phyloP scores from a whole-genome alignment of 2,797 vertebrate genomes.

The Sebastes trivittatus region DNA sequence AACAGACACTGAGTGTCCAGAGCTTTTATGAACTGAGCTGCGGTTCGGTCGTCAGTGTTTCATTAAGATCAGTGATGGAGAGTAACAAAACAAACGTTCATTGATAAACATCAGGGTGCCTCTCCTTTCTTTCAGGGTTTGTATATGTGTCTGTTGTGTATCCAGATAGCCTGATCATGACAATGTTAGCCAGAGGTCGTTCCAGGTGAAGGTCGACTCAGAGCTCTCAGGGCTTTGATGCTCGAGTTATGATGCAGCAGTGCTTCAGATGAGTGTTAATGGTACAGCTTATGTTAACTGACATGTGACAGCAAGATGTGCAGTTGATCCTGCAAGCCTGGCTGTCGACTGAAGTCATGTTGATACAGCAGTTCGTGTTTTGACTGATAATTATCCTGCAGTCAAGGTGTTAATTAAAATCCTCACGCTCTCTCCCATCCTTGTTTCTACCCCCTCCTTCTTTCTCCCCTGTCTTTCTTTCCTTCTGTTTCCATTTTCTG shows the following conservation, averaged over 20 bases:
- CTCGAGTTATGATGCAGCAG: background rate
- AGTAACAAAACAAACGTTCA: background rate
- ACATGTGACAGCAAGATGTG: conserved; percentile 14
- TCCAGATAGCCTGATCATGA: background rate
- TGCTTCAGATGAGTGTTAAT: background rate
- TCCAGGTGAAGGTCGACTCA: conserved; percentile 22
- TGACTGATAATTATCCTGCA: conserved; percentile 55
- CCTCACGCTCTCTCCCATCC: background rate
- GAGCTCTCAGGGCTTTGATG: background rate
- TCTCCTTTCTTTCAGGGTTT: background rate
- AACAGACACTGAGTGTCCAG: background rate
- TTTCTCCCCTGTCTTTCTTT: background rate
- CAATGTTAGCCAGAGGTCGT: background rate
- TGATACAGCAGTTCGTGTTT: conserved; percentile 51
- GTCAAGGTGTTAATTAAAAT: conserved; percentile 57
- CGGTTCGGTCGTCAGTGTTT: background rate
- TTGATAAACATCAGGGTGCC: background rate
- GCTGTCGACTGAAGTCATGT: conserved; percentile 30
- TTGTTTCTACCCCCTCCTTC: background rate
- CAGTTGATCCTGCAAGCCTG: conserved; percentile 17
- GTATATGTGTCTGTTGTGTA: background rate
- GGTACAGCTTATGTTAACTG: background rate
- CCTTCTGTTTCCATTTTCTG: background rate
- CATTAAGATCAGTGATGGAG: background rate
- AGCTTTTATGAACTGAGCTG: background rate